A percentile compares a stretch with the other conserved stretches of the same genome.
Conservation (phyloP, 2,113 vertebrate genomes). For the Rostratula benghalensis region DNA sequence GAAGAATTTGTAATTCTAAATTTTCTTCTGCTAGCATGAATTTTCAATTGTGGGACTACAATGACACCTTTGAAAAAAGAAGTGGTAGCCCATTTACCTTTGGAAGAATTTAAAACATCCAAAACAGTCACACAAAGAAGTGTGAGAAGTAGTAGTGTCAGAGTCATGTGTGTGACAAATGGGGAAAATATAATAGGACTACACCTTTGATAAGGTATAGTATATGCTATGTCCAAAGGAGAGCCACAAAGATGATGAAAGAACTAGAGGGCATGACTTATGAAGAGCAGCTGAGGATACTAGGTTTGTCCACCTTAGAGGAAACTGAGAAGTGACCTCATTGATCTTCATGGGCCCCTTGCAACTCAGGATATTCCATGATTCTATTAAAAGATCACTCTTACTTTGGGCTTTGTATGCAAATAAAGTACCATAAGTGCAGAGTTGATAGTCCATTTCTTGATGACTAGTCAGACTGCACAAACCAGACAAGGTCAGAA, state of each 20-base stretch:
- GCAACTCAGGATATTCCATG: not conserved
- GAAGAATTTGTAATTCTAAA: not conserved
- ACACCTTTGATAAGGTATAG: not conserved
- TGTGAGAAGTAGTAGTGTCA: not conserved
- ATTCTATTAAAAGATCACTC: not conserved
- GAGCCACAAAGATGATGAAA: not conserved
- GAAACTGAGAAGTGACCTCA: not conserved
- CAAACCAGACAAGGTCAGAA: not conserved
- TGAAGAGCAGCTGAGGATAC: not conserved
- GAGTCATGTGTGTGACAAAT: not conserved
- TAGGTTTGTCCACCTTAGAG: not conserved
- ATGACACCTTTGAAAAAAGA: not conserved
- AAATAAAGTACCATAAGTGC: not conserved
- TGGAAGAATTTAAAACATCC: not conserved
- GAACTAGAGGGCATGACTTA: not conserved
- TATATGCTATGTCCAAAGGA: not conserved
- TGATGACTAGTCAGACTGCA: not conserved
- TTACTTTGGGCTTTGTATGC: not conserved
- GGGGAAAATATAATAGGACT: not conserved
- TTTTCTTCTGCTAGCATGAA: not conserved
- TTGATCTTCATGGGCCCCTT: not conserved
- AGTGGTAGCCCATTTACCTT: not conserved
- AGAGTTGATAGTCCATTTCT: not conserved
- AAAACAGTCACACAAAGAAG: not conserved
- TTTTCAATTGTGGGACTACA: not conserved